Percentiles rank a stretch among this genome's conserved stretches.
phyloP scores from a whole-genome alignment of 2,113 vertebrate genomes.

The Uria aalge region DNA sequence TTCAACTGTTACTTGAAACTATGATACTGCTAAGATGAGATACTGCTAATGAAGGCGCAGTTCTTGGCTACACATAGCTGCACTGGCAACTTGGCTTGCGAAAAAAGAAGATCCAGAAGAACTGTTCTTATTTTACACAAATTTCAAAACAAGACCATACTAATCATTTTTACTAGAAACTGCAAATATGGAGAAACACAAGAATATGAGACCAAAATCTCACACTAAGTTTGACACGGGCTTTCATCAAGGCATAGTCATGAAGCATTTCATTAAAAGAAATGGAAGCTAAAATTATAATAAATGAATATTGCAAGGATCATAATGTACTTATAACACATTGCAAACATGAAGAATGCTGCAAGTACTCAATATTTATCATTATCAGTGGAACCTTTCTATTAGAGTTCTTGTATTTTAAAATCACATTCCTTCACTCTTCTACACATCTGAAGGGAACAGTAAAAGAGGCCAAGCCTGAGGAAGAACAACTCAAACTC shows the following conservation, averaged over 20 bases:
- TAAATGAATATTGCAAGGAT: neutral
- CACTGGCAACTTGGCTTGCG: neutral
- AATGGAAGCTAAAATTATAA: neutral
- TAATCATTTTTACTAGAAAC: neutral
- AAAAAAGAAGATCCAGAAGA: neutral
- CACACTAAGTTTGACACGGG: rapidly evolving
- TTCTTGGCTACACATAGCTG: neutral
- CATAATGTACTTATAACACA: neutral
- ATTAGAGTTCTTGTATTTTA: neutral
- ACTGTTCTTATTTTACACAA: neutral
- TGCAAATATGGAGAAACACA: neutral
- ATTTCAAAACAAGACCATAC: neutral
- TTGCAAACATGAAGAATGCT: neutral
- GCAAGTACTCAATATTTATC: neutral
- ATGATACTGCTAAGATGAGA: neutral
- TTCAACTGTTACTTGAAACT: neutral
- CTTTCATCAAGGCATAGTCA: neutral
- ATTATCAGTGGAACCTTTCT: neutral
- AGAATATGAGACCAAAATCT: neutral
- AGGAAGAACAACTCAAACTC: neutral
- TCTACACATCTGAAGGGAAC: neutral
- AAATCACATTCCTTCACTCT: neutral
- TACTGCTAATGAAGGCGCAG: neutral
- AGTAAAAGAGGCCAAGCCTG: neutral
- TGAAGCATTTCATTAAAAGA: neutral